Evolutionary conservation across 2,113 vertebrate genomes (phyloP).

Genomic region (Cyanistes caeruleus): DNA sequence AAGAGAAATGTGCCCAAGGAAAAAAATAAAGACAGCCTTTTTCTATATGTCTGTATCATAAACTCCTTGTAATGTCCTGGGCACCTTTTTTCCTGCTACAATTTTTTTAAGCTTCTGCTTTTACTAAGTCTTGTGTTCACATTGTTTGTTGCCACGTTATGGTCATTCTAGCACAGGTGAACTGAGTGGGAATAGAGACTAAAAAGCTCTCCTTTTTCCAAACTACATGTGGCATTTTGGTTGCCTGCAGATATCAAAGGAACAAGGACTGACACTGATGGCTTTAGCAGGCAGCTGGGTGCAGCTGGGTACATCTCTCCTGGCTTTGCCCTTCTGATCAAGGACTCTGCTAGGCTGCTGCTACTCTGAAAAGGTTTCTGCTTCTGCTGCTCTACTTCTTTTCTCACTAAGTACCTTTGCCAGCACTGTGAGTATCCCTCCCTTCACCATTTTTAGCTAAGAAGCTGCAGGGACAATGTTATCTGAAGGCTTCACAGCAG

Average conservation of each 20-base stretch:
- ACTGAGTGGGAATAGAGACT: neutral
- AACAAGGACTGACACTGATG: neutral
- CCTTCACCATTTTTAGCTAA: neutral
- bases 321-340: neutral
- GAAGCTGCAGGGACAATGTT: neutral
- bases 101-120: neutral
- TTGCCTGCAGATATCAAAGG: neutral
- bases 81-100: neutral
- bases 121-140: neutral
- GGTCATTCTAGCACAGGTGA: neutral
- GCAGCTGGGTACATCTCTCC: neutral
- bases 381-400: neutral
- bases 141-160: neutral
- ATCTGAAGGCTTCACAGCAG: neutral
- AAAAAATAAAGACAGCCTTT: neutral
- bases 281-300: neutral
- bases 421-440: neutral
- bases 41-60: fast-evolving
- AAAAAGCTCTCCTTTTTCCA: neutral
- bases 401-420: neutral
- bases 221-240: neutral
- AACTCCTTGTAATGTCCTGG: neutral
- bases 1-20: neutral
- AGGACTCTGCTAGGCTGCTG: neutral
- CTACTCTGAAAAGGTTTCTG: neutral